These are phyloP conservation scores for Tenualosa ilisha DNA, from an alignment of 2,797 vertebrate species.

Conservation along the genomic window DNA sequence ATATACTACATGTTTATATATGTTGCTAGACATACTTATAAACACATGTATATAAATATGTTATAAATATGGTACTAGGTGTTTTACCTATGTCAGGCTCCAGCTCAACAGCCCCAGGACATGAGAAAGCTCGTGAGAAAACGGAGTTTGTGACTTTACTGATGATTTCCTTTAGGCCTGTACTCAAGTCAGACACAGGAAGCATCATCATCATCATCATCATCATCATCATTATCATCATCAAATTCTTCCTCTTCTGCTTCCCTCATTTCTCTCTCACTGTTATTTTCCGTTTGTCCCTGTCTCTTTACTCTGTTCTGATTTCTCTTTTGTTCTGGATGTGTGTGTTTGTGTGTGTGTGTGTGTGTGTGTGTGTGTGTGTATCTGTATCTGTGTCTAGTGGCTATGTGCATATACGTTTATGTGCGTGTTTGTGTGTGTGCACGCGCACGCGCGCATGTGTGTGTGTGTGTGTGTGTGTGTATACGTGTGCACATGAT, in stretches of 20 bases:
- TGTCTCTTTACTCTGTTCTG: not conserved
- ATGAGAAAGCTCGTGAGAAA: not conserved
- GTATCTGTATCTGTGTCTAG: conserved; percentile 21
- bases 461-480: not conserved
- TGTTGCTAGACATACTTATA: too few relatives aligned
- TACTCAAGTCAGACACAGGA: not conserved
- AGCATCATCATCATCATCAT: not conserved
- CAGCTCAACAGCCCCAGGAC: not conserved
- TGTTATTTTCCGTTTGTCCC: not conserved
- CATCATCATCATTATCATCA: not conserved
- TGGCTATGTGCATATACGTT: conserved; percentile 13
- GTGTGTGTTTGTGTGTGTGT: not conserved
- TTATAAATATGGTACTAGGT: not conserved
- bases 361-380: conserved; percentile 9
- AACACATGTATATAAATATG: not conserved
- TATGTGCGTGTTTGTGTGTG: conserved; percentile 43
- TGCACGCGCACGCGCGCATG: not conserved
- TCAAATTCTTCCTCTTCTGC: not conserved
- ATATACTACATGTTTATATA: too few relatives aligned
- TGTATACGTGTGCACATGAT: conserved; percentile 33
- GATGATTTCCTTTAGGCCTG: not conserved
- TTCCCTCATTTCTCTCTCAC: not conserved
- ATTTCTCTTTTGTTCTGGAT: conserved; percentile 12
- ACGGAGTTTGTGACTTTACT: not conserved
- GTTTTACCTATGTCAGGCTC: not conserved